phyloP scores from a whole-genome alignment of 2,113 vertebrate genomes.

The Dicerorhinus sumatrensis region DNA sequence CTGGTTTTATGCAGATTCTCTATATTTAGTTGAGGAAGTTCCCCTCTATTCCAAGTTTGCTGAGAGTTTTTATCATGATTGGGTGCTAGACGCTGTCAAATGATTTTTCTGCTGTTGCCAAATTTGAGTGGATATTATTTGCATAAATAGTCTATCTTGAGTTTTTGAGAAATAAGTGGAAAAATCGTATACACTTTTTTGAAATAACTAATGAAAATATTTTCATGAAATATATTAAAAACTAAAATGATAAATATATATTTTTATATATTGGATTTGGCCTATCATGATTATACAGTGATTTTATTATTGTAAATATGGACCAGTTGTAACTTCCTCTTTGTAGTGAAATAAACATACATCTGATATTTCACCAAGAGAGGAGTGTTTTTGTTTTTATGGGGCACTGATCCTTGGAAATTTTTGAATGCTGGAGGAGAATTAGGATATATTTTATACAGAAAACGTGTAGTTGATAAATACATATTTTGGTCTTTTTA shows the following conservation, averaged over 20 bases:
- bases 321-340: neutral
- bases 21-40: neutral
- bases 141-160: neutral
- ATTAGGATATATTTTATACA: neutral
- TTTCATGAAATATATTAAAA: neutral
- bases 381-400: neutral
- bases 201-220: neutral
- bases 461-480: neutral
- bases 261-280: neutral
- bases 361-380: neutral
- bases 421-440: neutral
- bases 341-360: neutral
- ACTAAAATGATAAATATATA: neutral
- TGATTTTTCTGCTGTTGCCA: neutral
- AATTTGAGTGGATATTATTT: neutral
- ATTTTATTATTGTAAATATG: neutral
- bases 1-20: neutral
- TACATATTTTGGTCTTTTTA: neutral
- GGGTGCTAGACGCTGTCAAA: neutral
- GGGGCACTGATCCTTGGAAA: neutral
- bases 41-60: neutral
- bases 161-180: neutral
- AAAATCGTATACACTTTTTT: neutral
- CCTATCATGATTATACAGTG: neutral
- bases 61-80: neutral